A percentile compares a stretch with the other conserved stretches of the same genome.
Evolutionary conservation across 2,888 invertebrate species (phyloP).

Genomic region (Ectemnius cavifrons): DNA sequence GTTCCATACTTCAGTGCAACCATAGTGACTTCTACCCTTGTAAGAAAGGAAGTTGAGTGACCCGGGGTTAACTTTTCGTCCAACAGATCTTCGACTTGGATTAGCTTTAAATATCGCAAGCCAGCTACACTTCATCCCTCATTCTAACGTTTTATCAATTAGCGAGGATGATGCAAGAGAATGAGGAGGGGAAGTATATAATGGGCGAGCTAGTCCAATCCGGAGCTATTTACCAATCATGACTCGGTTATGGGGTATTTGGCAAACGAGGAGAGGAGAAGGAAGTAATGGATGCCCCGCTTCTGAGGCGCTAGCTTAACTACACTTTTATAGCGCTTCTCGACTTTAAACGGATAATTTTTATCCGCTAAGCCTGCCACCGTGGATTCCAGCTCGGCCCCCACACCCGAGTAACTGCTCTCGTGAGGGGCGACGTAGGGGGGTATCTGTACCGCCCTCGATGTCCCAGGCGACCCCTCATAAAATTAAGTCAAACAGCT

Average conservation of each 20-base stretch:
- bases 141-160: too few relatives aligned
- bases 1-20: too few relatives aligned
- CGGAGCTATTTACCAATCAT: slow-evolving; percentile 66
- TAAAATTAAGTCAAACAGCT: slow-evolving; percentile 76
- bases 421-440: slow-evolving; percentile 30
- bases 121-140: too few relatives aligned
- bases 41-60: too few relatives aligned
- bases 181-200: too few relatives aligned
- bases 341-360: slow-evolving; percentile 74
- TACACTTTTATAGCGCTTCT: slow-evolving; percentile 72
- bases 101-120: too few relatives aligned
- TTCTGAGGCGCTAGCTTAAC: slow-evolving; percentile 65
- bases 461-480: slow-evolving; percentile 63
- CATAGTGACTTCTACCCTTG: too few relatives aligned
- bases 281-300: slow-evolving; percentile 44
- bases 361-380: slow-evolving; percentile 66
- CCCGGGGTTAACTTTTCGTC: too few relatives aligned
- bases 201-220: background rate
- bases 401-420: slow-evolving; percentile 36
- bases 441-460: slow-evolving; percentile 54
- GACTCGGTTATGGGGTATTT: slow-evolving; percentile 48
- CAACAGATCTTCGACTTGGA: too few relatives aligned
- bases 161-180: too few relatives aligned
- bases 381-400: slow-evolving; percentile 43
- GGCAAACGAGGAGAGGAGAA: slow-evolving; percentile 42